Conservation (phyloP, 2,113 vertebrate genomes). For the Chelonoidis abingdonii region DNA sequence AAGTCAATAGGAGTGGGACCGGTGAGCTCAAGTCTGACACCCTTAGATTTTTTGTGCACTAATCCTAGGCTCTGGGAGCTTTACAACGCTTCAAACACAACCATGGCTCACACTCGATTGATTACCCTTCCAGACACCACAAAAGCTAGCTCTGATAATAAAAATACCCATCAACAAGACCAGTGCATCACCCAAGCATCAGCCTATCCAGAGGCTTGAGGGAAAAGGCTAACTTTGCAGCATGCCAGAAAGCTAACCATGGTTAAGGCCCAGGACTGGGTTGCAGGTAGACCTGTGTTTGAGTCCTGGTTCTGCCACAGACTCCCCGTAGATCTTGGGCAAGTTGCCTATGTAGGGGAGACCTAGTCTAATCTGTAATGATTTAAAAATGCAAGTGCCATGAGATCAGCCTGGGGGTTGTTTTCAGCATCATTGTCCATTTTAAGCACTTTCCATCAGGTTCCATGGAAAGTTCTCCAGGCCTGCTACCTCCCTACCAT, state of each 20-base stretch:
- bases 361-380: background rate
- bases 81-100: background rate
- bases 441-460: accelerated
- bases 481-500: background rate
- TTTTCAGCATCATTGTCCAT: background rate
- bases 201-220: background rate
- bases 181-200: background rate
- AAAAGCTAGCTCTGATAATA: background rate
- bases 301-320: background rate
- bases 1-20: background rate
- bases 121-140: background rate
- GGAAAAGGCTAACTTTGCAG: background rate
- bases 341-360: background rate
- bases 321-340: background rate
- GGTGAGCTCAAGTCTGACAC: background rate
- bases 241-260: background rate
- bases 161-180: background rate
- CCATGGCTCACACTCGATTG: background rate
- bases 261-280: background rate
- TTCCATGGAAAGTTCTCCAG: background rate
- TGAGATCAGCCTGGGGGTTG: background rate
- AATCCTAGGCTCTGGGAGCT: background rate
- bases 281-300: background rate
- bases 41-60: background rate
- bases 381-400: background rate